Percentiles rank a stretch among this genome's conserved stretches.
phyloP scores from a whole-genome alignment of 92 coral and sea anemone species.

The Zoanthus sansibaricus region DNA sequence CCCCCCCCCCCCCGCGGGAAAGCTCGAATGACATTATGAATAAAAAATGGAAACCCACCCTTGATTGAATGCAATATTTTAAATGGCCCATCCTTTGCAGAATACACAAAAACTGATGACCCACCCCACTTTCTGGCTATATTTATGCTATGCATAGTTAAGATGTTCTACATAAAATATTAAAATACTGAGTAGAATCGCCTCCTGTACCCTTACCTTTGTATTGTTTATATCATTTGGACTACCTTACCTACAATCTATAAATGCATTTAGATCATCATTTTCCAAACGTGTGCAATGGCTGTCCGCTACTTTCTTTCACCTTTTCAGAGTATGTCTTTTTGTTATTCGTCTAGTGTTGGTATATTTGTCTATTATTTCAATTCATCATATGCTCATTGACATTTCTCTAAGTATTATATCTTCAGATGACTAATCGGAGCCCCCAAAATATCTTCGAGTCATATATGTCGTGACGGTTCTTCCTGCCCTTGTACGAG shows the following conservation, averaged over 20 bases:
- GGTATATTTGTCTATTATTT: constrained; percentile 11
- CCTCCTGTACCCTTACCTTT: no score
- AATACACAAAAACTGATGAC: no score
- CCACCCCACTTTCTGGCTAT: no score
- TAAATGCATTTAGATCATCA: constrained; percentile 12
- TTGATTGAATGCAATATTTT: no score
- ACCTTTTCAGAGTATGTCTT: not conserved
- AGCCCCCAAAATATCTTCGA: constrained; percentile 14
- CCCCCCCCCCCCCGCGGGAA: no score
- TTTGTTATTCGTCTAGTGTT: not conserved
- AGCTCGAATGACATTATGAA: no score
- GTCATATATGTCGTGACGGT: constrained; percentile 12
- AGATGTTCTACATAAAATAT: no score
- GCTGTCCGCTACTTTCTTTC: not conserved
- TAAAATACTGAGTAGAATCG: no score
- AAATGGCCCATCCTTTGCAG: no score
- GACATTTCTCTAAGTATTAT: constrained; percentile 9
- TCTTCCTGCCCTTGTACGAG: constrained; percentile 6
- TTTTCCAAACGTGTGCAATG: constrained; percentile 11
- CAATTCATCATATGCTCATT: not conserved
- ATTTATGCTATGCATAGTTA: no score
- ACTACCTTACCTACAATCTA: not conserved
- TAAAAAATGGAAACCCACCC: no score
- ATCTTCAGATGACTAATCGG: constrained; percentile 8
- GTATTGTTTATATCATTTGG: not conserved